phyloP scores from a whole-genome alignment of 53 echinoderm and acorn worm genomes.

The Holothuria leucospilota region DNA sequence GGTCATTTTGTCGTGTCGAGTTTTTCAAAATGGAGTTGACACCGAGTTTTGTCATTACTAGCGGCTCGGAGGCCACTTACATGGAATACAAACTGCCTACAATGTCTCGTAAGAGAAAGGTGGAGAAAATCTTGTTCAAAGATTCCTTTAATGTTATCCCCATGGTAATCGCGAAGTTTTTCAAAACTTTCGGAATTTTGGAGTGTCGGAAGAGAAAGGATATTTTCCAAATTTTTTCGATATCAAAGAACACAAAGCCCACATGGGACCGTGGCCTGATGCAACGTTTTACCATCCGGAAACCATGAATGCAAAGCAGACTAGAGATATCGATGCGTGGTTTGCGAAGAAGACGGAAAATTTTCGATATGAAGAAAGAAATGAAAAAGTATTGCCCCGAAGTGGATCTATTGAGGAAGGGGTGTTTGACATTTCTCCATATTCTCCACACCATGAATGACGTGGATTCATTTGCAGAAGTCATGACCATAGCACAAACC shows the following conservation, averaged over 20 bases:
- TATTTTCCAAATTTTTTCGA: constrained; percentile 53
- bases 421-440: constrained; percentile 38
- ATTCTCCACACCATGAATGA: background rate
- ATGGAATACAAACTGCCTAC: background rate
- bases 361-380: no score
- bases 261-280: background rate
- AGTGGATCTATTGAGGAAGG: constrained; percentile 50
- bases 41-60: background rate
- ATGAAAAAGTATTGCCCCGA: constrained; percentile 55
- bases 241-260: constrained; percentile 3
- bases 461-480: constrained; percentile 43
- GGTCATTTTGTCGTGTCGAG: constrained; percentile 26
- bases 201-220: constrained; percentile 45
- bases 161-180: constrained; percentile 60
- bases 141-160: constrained; percentile 70
- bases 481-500: no score
- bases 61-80: background rate
- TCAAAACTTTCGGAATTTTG: constrained; percentile 45
- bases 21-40: background rate
- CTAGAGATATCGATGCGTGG: background rate
- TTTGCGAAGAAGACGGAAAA: constrained; percentile 17
- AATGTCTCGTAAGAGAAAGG: background rate
- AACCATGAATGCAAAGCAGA: no score
- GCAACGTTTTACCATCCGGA: constrained; percentile 17
- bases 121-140: constrained; percentile 43